These are phyloP conservation scores for Xenentodon cancila DNA, from an alignment of 2,797 vertebrate genomes.

Conservation along the genomic window DNA sequence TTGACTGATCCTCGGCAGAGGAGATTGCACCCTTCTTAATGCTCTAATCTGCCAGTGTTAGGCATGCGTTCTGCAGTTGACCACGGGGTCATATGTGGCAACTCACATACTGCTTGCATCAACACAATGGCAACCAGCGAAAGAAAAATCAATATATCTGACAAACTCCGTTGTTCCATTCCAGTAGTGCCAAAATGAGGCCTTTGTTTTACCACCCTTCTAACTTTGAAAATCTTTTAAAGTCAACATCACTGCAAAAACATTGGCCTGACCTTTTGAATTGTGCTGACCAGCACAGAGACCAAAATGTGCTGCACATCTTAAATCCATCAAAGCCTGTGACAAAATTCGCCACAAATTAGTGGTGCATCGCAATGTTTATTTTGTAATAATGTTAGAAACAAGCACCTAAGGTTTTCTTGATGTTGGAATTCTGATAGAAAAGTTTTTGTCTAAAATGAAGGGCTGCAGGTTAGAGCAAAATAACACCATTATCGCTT, in stretches of 20 bases:
- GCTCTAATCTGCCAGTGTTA: conserved; percentile 33
- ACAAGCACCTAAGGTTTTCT: conserved; percentile 8
- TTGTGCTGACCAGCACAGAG: conserved; percentile 46
- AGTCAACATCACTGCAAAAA: conserved; percentile 51
- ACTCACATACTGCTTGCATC: conserved; percentile 62
- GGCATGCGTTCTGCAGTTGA: conserved; percentile 35
- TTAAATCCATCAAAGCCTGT: conserved; percentile 43
- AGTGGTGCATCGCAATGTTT: conserved; percentile 16
- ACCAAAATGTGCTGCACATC: conserved; percentile 39
- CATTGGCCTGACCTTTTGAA: conserved; percentile 68
- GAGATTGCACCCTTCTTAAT: conserved; percentile 32
- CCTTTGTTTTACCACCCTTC: conserved; percentile 52
- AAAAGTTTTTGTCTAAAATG: conserved; percentile 12
- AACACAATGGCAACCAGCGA: conserved; percentile 56
- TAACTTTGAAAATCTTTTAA: conserved; percentile 63
- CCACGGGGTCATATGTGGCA: conserved; percentile 46
- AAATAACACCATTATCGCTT: conserved; percentile 6
- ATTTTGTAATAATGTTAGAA: conserved; percentile 13
- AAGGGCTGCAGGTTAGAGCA: conserved; percentile 20
- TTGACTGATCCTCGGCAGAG: conserved; percentile 55
- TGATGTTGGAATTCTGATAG: conserved; percentile 9
- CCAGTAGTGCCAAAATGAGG: conserved; percentile 63
- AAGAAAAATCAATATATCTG: conserved; percentile 75
- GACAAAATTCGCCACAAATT: conserved; percentile 27
- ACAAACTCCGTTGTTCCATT: conserved; percentile 65